These are phyloP conservation scores for Orycteropus afer DNA, from an alignment of 2,113 vertebrate species.

Conservation along the genomic window DNA sequence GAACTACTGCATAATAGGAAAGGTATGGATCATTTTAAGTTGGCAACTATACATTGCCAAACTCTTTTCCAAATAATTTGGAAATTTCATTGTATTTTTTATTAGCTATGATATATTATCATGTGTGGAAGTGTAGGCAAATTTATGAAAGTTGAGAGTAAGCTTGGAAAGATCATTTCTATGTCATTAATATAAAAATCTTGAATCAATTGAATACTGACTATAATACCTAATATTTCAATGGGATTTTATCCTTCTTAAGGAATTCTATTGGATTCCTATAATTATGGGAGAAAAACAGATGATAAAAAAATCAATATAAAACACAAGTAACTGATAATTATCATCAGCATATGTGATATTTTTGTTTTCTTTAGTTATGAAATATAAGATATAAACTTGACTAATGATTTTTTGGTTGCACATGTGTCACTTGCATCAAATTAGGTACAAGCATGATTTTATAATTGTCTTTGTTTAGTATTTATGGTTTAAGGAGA, in stretches of 20 bases:
- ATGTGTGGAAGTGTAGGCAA: background rate
- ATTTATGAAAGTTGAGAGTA: constrained; percentile 2
- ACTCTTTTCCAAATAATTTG: background rate
- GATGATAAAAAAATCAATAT: background rate
- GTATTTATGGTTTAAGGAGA: too few species aligned
- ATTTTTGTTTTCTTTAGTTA: too few species aligned
- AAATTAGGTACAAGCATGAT: too few species aligned
- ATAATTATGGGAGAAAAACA: background rate
- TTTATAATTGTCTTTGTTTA: too few species aligned
- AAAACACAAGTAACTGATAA: background rate
- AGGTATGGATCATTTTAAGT: background rate
- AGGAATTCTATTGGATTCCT: background rate
- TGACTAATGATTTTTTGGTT: too few species aligned
- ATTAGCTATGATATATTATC: background rate
- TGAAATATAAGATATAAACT: too few species aligned
- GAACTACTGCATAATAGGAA: background rate
- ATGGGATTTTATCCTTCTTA: background rate
- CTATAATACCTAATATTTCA: background rate
- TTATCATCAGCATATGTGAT: background rate
- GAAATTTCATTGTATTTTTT: background rate
- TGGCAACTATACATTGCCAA: background rate
- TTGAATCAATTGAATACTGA: background rate
- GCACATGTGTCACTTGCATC: too few species aligned
- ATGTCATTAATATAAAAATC: background rate
- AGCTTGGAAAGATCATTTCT: background rate